Conservation (phyloP, 2,888 invertebrate species). For the Dicranocentrus wangi region DNA sequence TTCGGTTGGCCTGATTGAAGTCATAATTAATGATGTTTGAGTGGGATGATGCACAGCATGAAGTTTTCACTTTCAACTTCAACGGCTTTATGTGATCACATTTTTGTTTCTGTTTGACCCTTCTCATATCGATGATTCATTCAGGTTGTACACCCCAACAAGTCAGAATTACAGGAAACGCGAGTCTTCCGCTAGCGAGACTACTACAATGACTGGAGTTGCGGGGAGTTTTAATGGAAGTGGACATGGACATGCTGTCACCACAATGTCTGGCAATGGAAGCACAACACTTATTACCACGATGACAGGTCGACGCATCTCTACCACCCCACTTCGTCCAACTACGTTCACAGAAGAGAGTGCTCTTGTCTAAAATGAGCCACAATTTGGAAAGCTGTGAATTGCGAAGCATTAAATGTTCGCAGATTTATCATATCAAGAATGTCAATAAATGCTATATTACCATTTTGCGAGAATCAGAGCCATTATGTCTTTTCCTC, state of each 20-base stretch:
- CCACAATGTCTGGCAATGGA: slow-evolving; percentile 29
- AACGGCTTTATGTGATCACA: not conserved
- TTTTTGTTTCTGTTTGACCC: no score
- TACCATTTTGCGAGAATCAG: no score
- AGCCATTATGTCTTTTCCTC: no score
- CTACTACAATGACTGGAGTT: slow-evolving; percentile 79
- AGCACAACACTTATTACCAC: slow-evolving; percentile 20
- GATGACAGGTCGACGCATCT: slow-evolving; percentile 32
- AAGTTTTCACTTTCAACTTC: no score
- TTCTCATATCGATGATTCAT: no score
- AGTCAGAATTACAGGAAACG: slow-evolving; percentile 79
- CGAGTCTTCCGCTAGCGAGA: slow-evolving; percentile 86
- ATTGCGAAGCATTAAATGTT: no score
- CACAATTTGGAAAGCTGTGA: no score
- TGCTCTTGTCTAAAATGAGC: slow-evolving; percentile 47
- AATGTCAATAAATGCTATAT: no score
- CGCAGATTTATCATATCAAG: no score
- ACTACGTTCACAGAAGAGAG: slow-evolving; percentile 46
- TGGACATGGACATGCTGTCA: slow-evolving; percentile 35
- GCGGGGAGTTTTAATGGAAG: slow-evolving; percentile 43
- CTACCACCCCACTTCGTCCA: slow-evolving; percentile 32
- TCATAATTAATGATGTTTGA: no score
- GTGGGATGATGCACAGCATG: no score
- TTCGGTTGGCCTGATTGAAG: no score
- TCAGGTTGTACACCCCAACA: slow-evolving; percentile 77